phyloP scores from a whole-genome alignment of 2,888 invertebrate species.

The Vesta saturnalis region DNA sequence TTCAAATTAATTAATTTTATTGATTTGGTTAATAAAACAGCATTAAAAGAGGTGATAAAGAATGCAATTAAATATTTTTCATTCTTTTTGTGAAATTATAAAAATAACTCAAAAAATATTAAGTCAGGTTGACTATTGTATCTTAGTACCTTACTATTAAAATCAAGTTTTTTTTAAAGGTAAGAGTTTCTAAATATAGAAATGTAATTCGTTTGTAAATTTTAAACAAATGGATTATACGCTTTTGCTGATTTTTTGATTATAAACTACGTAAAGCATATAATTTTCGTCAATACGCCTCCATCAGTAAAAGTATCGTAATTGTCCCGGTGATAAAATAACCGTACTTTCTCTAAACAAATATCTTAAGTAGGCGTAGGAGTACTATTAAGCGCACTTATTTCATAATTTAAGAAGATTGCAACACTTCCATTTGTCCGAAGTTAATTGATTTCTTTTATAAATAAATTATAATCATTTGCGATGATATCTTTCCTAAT shows the following conservation, averaged over 20 bases:
- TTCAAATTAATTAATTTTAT: too few relatives aligned
- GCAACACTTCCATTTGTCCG: background rate
- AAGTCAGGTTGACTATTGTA: too few relatives aligned
- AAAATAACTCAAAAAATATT: too few relatives aligned
- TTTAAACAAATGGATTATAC: too few relatives aligned
- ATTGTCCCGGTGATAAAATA: slow-evolving; percentile 9
- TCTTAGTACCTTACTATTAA: too few relatives aligned
- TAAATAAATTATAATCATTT: background rate
- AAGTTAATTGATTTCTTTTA: slow-evolving; percentile 14
- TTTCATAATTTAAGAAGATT: slow-evolving; percentile 19
- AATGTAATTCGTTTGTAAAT: too few relatives aligned
- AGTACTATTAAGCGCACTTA: slow-evolving; percentile 17
- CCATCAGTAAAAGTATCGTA: slow-evolving; percentile 2
- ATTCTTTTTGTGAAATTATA: too few relatives aligned
- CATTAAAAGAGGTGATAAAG: too few relatives aligned
- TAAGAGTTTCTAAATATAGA: too few relatives aligned
- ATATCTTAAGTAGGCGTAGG: slow-evolving; percentile 19
- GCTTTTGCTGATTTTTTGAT: background rate
- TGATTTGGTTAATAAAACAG: too few relatives aligned
- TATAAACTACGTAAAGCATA: background rate
- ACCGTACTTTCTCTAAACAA: slow-evolving; percentile 21
- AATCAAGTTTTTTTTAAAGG: too few relatives aligned
- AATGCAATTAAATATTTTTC: too few relatives aligned
- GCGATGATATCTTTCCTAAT: background rate
- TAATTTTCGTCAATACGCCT: slow-evolving; percentile 10